Conservation (phyloP, 2,888 invertebrate species). For the Limnephilus lunatus region DNA sequence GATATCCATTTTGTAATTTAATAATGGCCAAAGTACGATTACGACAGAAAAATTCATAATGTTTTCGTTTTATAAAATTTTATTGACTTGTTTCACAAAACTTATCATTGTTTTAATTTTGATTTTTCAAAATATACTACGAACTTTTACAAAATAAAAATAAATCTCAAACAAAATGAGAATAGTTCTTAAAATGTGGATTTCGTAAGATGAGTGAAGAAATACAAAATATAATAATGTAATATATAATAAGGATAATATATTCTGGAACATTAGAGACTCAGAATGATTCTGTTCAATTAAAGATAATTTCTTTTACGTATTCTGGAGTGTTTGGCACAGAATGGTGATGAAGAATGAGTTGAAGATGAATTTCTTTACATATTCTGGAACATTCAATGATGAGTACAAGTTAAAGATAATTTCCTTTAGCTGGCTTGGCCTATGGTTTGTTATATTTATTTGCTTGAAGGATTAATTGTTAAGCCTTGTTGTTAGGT, state of each 20-base stretch:
- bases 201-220: not conserved
- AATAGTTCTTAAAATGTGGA: not conserved
- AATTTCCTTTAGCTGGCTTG: conserved; percentile 43
- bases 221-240: not conserved
- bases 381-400: not conserved
- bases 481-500: conserved; percentile 66
- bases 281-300: not conserved
- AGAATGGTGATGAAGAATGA: not conserved
- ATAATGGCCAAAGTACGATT: not conserved
- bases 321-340: not conserved
- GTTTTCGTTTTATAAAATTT: not conserved
- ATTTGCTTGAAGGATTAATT: conserved; percentile 61
- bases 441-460: conserved; percentile 38
- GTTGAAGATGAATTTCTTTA: not conserved
- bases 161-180: not conserved
- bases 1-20: not conserved
- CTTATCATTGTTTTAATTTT: not conserved
- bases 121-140: not conserved
- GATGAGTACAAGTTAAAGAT: not conserved
- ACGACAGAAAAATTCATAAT: not conserved
- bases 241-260: not conserved
- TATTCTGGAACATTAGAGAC: not conserved
- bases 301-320: not conserved
- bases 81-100: not conserved
- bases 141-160: not conserved